Base-by-base conservation (phyloP, 2,888 invertebrate species). In the Philopedon plagiatum region DNA sequence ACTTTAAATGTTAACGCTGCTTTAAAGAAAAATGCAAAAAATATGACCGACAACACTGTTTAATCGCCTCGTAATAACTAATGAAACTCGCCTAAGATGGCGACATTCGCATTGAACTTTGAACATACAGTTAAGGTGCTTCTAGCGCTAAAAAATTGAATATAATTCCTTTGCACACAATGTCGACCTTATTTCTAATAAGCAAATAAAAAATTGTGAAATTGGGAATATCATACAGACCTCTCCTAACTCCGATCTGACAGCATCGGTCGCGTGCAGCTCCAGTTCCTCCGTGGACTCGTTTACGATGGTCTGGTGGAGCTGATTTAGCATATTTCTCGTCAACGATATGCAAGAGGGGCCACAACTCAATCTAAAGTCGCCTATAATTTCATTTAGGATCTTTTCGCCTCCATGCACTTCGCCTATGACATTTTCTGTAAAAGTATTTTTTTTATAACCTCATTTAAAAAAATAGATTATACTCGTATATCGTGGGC, bases 371-470 rank as follows among this genome's bases (percentile, higher is more conserved):
- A 89, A 78, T 32, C 88, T 83, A 39, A 83, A 80, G 66, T 85
- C 80, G 56, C 83, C 80, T 73, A 87, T 69, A 62, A 87, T 72
- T 46, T 81, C 63, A 79, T 89, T 87, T 11, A 91, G 88, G 23
- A 91, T 85, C 71, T 87, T 82, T 69, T 89, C 88, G 2, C 90
- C 92, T 13, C 85, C 83, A 8, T 90, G 88, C 0, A 88, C 83
- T 74, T 86, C 79, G 1, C 93, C 93, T 29, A 95, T 78, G 0
- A 93, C 80, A 81, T 92, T 91, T 74, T 89, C 89, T 77, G 69
- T 8, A 32, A 21, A 26, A 69, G 61, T 8, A 60, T 32, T 54
- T 8, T 26, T 41, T 15, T 41, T 19, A 7, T 26, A 18, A n/a
- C 5, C n/a, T 15, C 1, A 32, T 9, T 56, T 56, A 37, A 29